Percentiles rank a stretch among this genome's conserved stretches.
Evolutionary conservation across 2,888 invertebrate genomes (phyloP).

Genomic region (Platynereis dumerilii): DNA sequence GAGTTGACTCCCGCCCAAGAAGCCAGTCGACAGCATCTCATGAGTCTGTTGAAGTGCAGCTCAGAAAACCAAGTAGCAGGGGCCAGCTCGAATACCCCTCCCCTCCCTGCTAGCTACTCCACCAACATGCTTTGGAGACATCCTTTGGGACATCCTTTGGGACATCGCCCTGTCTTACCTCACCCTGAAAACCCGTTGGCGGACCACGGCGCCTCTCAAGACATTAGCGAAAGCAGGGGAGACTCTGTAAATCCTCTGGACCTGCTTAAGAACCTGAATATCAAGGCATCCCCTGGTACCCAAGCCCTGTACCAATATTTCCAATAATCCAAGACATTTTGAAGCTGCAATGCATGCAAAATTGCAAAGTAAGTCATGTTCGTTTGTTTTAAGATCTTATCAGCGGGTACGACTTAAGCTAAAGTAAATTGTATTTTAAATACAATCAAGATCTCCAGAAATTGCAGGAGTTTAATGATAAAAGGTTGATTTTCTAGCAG

Average conservation of each 20-base stretch:
- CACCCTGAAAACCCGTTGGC: too few species aligned
- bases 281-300: slow-evolving; percentile 41
- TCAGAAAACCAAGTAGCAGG: too few species aligned
- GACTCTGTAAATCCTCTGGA: slow-evolving; percentile 48
- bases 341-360: not conserved
- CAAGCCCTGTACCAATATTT: slow-evolving; percentile 36
- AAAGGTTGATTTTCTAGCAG: too few species aligned
- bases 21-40: slow-evolving; percentile 20
- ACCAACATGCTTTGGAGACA: too few species aligned
- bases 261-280: slow-evolving; percentile 54
- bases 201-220: not conserved
- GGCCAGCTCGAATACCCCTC: not conserved
- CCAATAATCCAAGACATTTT: slow-evolving; percentile 27
- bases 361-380: too few species aligned
- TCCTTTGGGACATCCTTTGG: too few species aligned
- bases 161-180: too few species aligned
- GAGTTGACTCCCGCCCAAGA: slow-evolving; percentile 9
- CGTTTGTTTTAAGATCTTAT: too few species aligned
- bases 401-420: too few species aligned
- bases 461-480: too few species aligned
- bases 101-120: not conserved
- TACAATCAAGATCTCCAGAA: too few species aligned
- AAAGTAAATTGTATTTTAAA: too few species aligned
- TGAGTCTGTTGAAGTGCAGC: not conserved
- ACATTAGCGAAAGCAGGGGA: not conserved